These are phyloP conservation scores for Drosophila kuntzei DNA, from an alignment of 2,888 invertebrate species.

Conservation along the genomic window DNA sequence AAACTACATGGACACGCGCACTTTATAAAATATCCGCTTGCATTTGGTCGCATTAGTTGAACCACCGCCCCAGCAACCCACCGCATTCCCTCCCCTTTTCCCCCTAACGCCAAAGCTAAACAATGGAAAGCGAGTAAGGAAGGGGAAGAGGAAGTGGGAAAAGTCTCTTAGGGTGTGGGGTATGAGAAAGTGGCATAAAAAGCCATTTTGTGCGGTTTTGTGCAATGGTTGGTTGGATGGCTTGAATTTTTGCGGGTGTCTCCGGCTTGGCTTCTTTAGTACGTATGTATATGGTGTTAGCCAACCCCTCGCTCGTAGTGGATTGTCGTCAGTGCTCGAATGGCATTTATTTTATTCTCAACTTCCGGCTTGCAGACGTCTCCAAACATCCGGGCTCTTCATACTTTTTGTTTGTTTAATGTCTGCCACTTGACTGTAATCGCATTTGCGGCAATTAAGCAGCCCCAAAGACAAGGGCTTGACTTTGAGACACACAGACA, in stretches of 20 bases:
- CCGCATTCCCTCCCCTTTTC: neutral
- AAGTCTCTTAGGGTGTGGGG: slow-evolving; percentile 9
- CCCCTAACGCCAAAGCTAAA: slow-evolving; percentile 24
- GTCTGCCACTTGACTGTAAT: slow-evolving; percentile 84
- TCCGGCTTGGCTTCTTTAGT: slow-evolving; percentile 11
- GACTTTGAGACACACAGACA: slow-evolving; percentile 62
- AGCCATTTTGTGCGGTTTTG: slow-evolving; percentile 76
- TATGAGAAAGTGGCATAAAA: slow-evolving; percentile 64
- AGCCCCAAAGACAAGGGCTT: slow-evolving; percentile 69
- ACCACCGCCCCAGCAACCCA: slow-evolving; percentile 11
- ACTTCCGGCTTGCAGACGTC: slow-evolving; percentile 77
- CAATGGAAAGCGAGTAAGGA: slow-evolving; percentile 49
- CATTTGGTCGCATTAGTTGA: slow-evolving; percentile 62
- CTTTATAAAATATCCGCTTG: slow-evolving; percentile 57
- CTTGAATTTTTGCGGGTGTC: slow-evolving; percentile 13
- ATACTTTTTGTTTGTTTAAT: slow-evolving; percentile 80
- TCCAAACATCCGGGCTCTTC: slow-evolving; percentile 74
- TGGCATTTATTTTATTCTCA: slow-evolving; percentile 80
- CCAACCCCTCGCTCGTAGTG: slow-evolving; percentile 1
- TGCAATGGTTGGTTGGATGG: slow-evolving; percentile 19
- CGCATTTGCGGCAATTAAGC: slow-evolving; percentile 85
- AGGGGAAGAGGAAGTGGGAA: slow-evolving; percentile 11
- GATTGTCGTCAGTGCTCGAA: slow-evolving; percentile 32
- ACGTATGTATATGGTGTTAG: slow-evolving; percentile 8
- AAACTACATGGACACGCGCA: slow-evolving; percentile 76